Percentiles rank a stretch among this genome's conserved stretches.
Evolutionary conservation across 2,113 vertebrate genomes (phyloP).

Genomic region (Balaeniceps rex): DNA sequence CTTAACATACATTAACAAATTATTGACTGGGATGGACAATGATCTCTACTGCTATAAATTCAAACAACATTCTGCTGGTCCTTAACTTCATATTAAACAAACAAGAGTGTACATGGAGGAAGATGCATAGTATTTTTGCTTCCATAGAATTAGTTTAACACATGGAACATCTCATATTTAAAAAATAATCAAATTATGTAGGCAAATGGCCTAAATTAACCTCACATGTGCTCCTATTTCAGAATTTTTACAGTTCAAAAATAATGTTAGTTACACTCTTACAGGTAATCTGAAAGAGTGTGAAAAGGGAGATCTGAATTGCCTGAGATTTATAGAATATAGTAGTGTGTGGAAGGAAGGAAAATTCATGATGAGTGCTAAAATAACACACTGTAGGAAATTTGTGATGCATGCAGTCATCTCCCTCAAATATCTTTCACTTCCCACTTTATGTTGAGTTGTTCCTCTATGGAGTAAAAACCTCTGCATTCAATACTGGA

Average conservation of each 20-base stretch:
- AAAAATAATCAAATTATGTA: neutral
- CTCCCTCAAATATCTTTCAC: neutral
- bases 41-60: neutral
- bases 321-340: neutral
- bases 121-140: neutral
- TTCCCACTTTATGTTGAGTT: neutral
- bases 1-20: neutral
- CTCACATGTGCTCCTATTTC: neutral
- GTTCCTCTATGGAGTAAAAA: neutral
- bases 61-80: neutral
- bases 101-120: neutral
- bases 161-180: neutral
- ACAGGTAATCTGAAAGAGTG: neutral
- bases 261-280: neutral
- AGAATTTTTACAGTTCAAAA: neutral
- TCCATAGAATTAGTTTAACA: neutral
- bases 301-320: neutral
- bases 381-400: neutral
- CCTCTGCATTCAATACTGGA: neutral
- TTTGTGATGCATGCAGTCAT: neutral
- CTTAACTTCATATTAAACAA: neutral
- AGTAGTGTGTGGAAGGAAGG: neutral
- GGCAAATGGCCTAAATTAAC: neutral
- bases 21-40: neutral
- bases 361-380: neutral